Conservation (phyloP, 2,797 vertebrate genomes). For the Mormyrops attenuatus region DNA sequence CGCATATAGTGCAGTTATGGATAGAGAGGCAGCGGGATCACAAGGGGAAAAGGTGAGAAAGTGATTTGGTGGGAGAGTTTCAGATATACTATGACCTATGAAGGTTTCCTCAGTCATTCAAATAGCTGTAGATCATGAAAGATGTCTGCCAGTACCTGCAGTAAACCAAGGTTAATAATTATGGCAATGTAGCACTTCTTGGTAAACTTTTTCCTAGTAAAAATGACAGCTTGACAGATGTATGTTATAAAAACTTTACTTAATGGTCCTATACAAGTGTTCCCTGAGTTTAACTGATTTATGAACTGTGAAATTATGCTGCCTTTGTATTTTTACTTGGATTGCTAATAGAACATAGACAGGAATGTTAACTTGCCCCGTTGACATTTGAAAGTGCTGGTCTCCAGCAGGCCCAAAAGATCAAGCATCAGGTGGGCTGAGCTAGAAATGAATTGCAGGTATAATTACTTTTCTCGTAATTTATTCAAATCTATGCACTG, state of each 20-base stretch:
- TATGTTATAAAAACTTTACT: not conserved
- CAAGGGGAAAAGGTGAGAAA: not conserved
- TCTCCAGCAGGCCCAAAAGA: not conserved
- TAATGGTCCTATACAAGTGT: not conserved
- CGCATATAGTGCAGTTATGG: not conserved
- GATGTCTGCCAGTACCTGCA: not conserved
- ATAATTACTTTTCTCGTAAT: not conserved
- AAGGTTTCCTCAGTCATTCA: not conserved
- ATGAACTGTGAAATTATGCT: not conserved
- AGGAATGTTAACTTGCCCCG: not conserved
- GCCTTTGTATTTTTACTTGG: not conserved
- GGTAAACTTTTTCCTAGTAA: not conserved
- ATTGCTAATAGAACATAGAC: not conserved
- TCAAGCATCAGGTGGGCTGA: not conserved
- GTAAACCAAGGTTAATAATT: conserved; percentile 4
- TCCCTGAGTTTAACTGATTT: not conserved
- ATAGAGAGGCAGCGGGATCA: not conserved
- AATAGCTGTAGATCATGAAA: not conserved
- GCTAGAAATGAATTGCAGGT: not conserved
- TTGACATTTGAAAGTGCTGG: not conserved
- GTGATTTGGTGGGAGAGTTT: not conserved
- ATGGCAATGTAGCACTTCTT: not conserved
- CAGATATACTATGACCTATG: not conserved
- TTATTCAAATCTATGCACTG: not conserved
- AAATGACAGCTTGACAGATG: not conserved